Evolutionary conservation across 2,888 invertebrate species (phyloP).

Genomic region (Macropis europaea): DNA sequence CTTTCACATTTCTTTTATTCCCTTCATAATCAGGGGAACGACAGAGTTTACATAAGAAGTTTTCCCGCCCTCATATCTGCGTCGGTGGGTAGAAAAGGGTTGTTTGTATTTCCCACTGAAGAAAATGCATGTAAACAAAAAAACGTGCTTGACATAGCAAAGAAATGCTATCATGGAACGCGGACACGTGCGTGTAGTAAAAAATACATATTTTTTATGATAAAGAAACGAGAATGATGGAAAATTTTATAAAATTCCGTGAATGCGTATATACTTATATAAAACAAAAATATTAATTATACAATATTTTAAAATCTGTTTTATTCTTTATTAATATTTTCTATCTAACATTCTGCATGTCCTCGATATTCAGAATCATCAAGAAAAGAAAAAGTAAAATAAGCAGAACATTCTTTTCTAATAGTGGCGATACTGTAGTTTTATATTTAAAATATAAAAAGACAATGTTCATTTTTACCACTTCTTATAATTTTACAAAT

Average conservation of each 20-base stretch:
- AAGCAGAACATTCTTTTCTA: no score
- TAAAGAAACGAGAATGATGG: neutral
- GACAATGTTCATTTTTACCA: no score
- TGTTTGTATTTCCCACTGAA: constrained; percentile 40
- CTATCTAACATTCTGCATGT: no score
- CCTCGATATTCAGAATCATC: no score
- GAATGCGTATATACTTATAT: neutral
- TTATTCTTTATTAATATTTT: no score
- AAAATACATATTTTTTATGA: neutral
- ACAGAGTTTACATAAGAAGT: constrained; percentile 33
- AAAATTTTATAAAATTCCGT: neutral
- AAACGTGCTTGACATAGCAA: constrained; percentile 20
- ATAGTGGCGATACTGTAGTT: no score
- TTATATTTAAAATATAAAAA: no score
- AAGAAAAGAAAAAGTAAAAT: no score
- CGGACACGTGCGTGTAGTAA: neutral
- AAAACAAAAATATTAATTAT: neutral
- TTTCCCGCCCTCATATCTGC: constrained; percentile 34
- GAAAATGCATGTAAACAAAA: constrained; percentile 38
- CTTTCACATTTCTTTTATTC: constrained; percentile 7
- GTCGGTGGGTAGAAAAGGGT: constrained; percentile 19
- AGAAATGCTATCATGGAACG: constrained; percentile 4
- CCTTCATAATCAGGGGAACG: constrained; percentile 15
- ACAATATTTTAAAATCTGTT: neutral
- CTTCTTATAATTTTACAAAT: no score